phyloP scores from a whole-genome alignment of 1,140 invertebrate species.

The Macrostomum lignano region DNA sequence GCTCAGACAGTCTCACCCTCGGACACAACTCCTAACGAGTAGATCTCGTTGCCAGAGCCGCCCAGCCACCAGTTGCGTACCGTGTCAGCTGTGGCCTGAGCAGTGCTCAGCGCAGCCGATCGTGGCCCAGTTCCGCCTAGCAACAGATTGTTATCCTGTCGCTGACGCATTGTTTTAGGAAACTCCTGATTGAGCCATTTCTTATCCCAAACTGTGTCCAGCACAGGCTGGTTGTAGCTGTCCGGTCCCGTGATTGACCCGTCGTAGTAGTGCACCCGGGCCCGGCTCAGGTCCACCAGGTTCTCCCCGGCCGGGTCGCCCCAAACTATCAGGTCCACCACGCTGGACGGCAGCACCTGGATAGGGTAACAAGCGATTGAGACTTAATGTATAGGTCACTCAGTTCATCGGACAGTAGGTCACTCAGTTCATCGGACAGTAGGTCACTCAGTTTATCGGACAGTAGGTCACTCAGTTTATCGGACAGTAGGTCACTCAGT shows the following conservation, averaged over 20 bases:
- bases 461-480: too few relatives aligned
- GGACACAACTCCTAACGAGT: not conserved
- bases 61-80: not conserved
- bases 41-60: not conserved
- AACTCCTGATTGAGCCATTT: constrained; percentile 18
- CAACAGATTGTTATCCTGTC: too few relatives aligned
- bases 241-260: constrained; percentile 21
- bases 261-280: constrained; percentile 17
- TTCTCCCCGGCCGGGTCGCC: constrained; percentile 15
- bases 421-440: too few relatives aligned
- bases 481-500: too few relatives aligned
- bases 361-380: too few relatives aligned
- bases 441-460: too few relatives aligned
- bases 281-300: constrained; percentile 13
- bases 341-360: constrained; percentile 15
- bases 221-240: constrained; percentile 14
- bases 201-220: constrained; percentile 17
- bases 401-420: too few relatives aligned
- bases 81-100: too few relatives aligned
- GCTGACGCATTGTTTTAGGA: not conserved
- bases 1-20: not conserved
- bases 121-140: too few relatives aligned
- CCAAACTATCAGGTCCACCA: constrained; percentile 22
- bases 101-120: too few relatives aligned
- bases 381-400: too few relatives aligned